Base-by-base conservation (phyloP, 1,140 invertebrate genomes). In the Drosophila littoralis region DNA sequence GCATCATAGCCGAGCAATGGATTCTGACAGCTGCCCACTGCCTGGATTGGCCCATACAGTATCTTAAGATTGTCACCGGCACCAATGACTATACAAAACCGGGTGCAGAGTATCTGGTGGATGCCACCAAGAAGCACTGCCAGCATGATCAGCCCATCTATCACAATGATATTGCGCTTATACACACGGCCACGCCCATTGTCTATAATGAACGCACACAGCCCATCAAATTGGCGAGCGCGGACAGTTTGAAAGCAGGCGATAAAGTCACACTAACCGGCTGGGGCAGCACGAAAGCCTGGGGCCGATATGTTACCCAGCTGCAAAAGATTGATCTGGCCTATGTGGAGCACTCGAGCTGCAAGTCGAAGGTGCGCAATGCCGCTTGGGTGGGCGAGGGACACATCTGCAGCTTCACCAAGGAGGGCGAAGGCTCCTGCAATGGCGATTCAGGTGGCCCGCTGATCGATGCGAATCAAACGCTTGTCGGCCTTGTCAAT, bases 371-470 rank as follows among this genome's bases (percentile, higher is more conserved):
- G 7, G 77, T 92, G 6, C 51, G 54, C 1, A 91, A 90, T 12
- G 12, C 58, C 28, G 71, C 8, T 22, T 90, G 88, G 77, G 9
- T 91, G 51, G 67, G 83, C 13, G 68, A 68, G 0, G 91, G 89
- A 6, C 93, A 95, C 68, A 93, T 95, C 48, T 95, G 95, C 68
- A 95, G 95, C 0, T 91, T 94, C 8, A 95, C 94, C 2, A 93
- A 93, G 73, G 64, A 75, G 22, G 94, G 94, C 8, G 92, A 95
- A 84, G 94, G 94, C 7, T 93, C 94, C 46, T 95, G 94, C 59
- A 92, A 94, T 78, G 93, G 93, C 17, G 93, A 93, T 60, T 93
- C 92, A 12, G 93, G 93, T 40, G 93, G 93, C 36, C 93, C 93
- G 1, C 59, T 93, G 58, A 88, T 92, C 15, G 92, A 92, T 59